Evolutionary conservation across 1,140 invertebrate genomes (phyloP).

Genomic region (Tetramorium alpestre): DNA sequence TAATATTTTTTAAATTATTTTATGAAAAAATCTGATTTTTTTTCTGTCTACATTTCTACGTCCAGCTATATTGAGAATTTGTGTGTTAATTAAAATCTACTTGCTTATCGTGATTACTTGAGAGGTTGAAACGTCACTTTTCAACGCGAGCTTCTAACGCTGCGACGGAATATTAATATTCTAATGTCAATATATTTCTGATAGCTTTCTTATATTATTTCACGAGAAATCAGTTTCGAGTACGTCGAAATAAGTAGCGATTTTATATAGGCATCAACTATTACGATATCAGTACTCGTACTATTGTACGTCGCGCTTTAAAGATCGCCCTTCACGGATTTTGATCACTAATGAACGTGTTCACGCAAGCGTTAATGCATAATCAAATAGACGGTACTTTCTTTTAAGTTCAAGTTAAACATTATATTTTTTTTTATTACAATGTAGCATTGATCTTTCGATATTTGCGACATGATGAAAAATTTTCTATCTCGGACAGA

Average conservation of each 20-base stretch:
- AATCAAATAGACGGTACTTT: background rate
- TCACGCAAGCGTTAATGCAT: background rate
- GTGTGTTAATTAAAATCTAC: background rate
- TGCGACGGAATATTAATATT: background rate
- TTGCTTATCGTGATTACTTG: background rate
- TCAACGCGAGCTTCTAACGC: background rate
- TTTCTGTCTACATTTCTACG: no score
- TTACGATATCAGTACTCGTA: background rate
- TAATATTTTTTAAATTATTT: no score
- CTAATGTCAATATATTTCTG: background rate
- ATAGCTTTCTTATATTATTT: background rate
- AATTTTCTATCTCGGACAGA: background rate
- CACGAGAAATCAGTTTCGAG: background rate
- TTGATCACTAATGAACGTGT: background rate
- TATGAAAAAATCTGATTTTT: no score
- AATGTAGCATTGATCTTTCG: background rate
- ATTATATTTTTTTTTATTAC: background rate
- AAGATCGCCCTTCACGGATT: background rate
- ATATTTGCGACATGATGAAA: background rate
- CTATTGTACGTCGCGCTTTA: background rate
- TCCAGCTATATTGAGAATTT: background rate
- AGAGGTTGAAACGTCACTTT: background rate
- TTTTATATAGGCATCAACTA: no score
- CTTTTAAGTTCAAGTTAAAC: background rate
- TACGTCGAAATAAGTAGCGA: no score